These are phyloP conservation scores for Neostethus bicornis DNA, from an alignment of 2,797 vertebrate species.

Conservation along the genomic window DNA sequence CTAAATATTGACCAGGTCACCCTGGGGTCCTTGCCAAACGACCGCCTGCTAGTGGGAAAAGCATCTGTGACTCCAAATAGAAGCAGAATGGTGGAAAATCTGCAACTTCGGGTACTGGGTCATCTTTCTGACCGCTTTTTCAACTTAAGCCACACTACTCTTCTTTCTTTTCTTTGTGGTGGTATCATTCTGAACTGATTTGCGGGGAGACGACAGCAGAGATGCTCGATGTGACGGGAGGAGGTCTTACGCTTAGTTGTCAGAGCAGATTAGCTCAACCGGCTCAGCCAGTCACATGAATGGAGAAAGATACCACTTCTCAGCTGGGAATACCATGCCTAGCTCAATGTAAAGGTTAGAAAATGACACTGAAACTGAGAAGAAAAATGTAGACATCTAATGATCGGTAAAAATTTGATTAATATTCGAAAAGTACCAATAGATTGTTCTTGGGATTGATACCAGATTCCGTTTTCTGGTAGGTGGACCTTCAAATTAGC, in stretches of 20 bases:
- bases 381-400: background rate
- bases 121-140: conserved; percentile 3
- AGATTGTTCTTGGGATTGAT: no score
- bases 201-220: conserved; percentile 36
- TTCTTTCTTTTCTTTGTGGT: conserved; percentile 2
- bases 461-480: no score
- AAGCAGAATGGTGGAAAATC: background rate
- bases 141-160: conserved; percentile 1
- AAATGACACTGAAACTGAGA: background rate
- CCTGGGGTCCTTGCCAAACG: conserved; percentile 60
- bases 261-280: conserved; percentile 31
- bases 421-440: background rate
- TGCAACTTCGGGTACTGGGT: background rate
- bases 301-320: background rate
- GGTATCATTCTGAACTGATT: conserved; percentile 16
- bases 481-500: no score
- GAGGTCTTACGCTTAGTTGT: conserved; percentile 44
- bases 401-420: background rate
- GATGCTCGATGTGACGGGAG: conserved; percentile 33
- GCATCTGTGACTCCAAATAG: conserved; percentile 71
- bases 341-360: background rate
- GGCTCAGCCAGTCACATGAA: conserved; percentile 23
- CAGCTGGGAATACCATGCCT: conserved; percentile 43
- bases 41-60: conserved; percentile 60
- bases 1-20: conserved; percentile 74